Conservation (phyloP, 2,797 vertebrate species). For the Premnoplex brunnescens region DNA sequence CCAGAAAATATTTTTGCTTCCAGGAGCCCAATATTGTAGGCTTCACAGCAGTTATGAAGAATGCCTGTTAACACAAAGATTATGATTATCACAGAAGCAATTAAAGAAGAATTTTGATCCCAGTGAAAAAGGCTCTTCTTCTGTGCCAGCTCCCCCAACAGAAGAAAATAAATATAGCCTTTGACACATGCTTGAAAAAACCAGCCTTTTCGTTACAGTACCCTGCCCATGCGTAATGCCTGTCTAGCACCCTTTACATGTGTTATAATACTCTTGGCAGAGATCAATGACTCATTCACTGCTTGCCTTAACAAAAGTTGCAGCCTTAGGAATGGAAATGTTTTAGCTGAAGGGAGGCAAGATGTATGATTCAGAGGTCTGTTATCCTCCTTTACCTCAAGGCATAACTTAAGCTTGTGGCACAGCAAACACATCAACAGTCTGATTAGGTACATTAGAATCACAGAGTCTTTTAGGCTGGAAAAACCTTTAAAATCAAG, state of each 20-base stretch:
- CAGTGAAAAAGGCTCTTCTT: background rate
- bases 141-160: background rate
- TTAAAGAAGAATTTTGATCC: constrained; percentile 44
- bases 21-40: constrained; percentile 87
- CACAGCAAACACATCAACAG: background rate
- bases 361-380: background rate
- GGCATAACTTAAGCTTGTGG: background rate
- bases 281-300: background rate
- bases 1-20: constrained; percentile 87
- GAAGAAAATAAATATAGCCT: background rate
- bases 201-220: background rate
- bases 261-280: background rate
- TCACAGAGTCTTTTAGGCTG: background rate
- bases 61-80: constrained; percentile 67
- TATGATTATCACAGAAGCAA: constrained; percentile 47
- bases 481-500: background rate
- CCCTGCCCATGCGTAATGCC: background rate
- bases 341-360: background rate
- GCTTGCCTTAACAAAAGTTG: background rate
- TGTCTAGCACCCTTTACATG: background rate
- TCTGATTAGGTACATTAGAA: background rate
- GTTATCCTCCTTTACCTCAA: background rate
- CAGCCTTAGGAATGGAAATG: background rate
- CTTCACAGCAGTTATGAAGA: constrained; percentile 68
- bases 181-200: background rate